Evolutionary conservation across 2,797 vertebrate genomes (phyloP).

Genomic region (Pseudochaenichthys georgianus): DNA sequence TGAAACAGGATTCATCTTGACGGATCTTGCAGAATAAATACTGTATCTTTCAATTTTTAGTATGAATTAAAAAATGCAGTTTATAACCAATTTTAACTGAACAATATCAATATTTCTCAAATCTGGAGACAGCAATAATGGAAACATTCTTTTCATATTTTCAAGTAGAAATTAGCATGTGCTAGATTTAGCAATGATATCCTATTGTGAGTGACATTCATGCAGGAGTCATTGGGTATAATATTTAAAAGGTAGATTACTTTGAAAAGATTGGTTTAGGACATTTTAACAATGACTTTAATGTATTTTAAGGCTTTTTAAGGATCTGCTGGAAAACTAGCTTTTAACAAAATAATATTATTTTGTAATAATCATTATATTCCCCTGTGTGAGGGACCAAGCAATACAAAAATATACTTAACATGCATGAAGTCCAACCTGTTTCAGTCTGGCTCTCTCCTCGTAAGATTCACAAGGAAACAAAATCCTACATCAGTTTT

Average conservation of each 20-base stretch:
- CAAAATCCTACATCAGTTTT: conserved; percentile 14
- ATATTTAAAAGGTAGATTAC: no score
- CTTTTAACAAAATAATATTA: no score
- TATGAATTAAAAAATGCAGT: background rate
- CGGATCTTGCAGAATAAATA: background rate
- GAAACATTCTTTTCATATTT: background rate
- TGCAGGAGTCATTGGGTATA: no score
- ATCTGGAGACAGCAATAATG: no score
- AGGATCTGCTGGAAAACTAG: no score
- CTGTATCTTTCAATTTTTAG: background rate
- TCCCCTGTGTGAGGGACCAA: background rate
- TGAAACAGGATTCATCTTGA: background rate
- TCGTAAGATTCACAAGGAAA: conserved; percentile 1
- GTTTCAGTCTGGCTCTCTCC: background rate
- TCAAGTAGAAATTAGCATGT: no score
- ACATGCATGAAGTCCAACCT: background rate
- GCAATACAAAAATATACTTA: background rate
- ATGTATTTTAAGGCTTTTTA: no score
- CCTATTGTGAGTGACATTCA: no score
- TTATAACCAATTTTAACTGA: background rate
- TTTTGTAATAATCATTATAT: no score
- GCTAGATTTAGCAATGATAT: no score
- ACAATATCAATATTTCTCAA: background rate
- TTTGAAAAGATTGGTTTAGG: no score
- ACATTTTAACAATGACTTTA: no score